These are phyloP conservation scores for Oreonectes daqikongensis DNA, from an alignment of 2,797 vertebrate genomes.

Conservation along the genomic window DNA sequence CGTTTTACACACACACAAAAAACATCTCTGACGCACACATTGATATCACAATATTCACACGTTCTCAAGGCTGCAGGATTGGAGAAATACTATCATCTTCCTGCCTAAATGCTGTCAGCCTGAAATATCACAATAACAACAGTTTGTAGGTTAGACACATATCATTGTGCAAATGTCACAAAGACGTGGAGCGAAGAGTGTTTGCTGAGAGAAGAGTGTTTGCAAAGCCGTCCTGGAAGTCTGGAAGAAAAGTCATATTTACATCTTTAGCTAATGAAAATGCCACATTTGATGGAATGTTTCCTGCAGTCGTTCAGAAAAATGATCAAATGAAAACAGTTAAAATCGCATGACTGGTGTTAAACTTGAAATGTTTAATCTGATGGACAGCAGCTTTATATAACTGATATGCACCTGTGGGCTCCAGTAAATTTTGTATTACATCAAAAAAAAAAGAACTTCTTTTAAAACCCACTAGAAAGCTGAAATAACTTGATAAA, in stretches of 20 bases:
- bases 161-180: constrained; percentile 9
- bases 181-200: not conserved
- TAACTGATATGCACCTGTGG: too few species aligned
- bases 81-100: not conserved
- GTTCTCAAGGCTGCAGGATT: not conserved
- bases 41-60: not conserved
- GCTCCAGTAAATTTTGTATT: too few species aligned
- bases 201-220: constrained; percentile 13
- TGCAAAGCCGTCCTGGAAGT: not conserved
- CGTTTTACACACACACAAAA: too few species aligned
- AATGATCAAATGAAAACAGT: too few species aligned
- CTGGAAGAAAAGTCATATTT: constrained; percentile 23
- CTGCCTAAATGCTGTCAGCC: not conserved
- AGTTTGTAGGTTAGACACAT: not conserved
- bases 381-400: too few species aligned
- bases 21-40: too few species aligned
- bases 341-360: too few species aligned
- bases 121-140: not conserved
- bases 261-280: constrained; percentile 29
- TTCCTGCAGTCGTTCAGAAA: not conserved
- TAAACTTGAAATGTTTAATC: too few species aligned
- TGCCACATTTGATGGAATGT: constrained; percentile 27
- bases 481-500: too few species aligned
- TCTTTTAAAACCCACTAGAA: too few species aligned
- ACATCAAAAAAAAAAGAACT: too few species aligned